These are phyloP conservation scores for Exephanes ischioxanthus DNA, from an alignment of 2,888 invertebrate genomes.

Conservation along the genomic window DNA sequence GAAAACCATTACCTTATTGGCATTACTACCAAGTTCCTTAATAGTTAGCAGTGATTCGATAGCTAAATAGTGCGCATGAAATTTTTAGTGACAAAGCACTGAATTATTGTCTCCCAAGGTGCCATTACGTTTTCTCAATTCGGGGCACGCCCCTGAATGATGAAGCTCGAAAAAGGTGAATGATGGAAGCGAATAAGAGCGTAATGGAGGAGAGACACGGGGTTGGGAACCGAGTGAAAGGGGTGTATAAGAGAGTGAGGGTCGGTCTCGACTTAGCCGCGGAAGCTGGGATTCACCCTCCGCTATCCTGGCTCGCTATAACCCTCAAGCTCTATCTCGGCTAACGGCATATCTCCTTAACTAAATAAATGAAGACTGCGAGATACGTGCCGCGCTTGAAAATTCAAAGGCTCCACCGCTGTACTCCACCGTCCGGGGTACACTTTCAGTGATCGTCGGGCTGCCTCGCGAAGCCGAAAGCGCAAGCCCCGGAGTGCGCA, in stretches of 20 bases:
- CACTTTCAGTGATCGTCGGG: conserved; percentile 19
- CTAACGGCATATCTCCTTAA: conserved; percentile 72
- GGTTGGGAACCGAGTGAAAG: conserved; percentile 11
- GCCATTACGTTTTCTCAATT: neutral
- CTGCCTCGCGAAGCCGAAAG: neutral
- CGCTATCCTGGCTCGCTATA: conserved; percentile 15
- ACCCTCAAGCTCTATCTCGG: conserved; percentile 68
- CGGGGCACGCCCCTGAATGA: conserved; percentile 42
- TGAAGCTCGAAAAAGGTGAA: conserved; percentile 51
- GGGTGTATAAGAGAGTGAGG: conserved; percentile 1
- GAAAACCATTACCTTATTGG: neutral
- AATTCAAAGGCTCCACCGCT: conserved; percentile 62
- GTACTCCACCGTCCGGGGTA: conserved; percentile 9
- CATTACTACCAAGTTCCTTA: no score
- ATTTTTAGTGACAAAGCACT: neutral
- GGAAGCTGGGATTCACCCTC: conserved; percentile 22
- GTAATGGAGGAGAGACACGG: conserved; percentile 7
- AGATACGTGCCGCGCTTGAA: conserved; percentile 71
- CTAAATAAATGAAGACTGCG: conserved; percentile 74
- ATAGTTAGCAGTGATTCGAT: no score
- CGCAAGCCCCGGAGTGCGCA: neutral
- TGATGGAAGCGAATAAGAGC: conserved; percentile 18
- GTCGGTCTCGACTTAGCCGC: conserved; percentile 22
- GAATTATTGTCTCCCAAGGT: neutral
- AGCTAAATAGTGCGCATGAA: no score